These are phyloP conservation scores for Drosophila dives DNA, from an alignment of 2,888 invertebrate genomes.

Conservation along the genomic window DNA sequence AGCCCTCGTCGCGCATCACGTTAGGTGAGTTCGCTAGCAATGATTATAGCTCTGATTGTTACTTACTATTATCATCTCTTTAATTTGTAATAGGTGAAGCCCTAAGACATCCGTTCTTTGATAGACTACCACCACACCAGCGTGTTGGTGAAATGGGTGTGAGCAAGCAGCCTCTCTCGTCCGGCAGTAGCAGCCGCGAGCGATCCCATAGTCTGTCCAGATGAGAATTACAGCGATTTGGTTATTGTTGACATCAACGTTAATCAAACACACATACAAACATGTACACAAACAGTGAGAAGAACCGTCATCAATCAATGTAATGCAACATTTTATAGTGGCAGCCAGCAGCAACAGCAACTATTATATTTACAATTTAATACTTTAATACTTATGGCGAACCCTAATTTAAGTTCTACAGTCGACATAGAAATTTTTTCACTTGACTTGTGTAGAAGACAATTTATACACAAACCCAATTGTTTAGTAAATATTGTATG, in stretches of 20 bases:
- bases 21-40: conserved; percentile 86
- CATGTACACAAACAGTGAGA: conserved; percentile 50
- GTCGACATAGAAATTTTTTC: conserved; percentile 62
- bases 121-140: conserved; percentile 92
- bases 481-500: conserved; percentile 39
- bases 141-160: conserved; percentile 87
- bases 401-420: conserved; percentile 67
- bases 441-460: conserved; percentile 73
- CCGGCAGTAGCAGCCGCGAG: conserved; percentile 86
- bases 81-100: conserved; percentile 88
- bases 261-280: conserved; percentile 64
- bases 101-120: conserved; percentile 96
- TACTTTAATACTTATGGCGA: conserved; percentile 34
- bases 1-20: conserved; percentile 95
- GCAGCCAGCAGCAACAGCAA: conserved; percentile 29
- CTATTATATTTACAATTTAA: conserved; percentile 24
- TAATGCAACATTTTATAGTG: conserved; percentile 28
- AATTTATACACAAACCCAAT: conserved; percentile 59
- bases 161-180: conserved; percentile 79
- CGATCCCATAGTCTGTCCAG: conserved; percentile 87
- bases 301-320: conserved; percentile 46
- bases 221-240: conserved; percentile 86
- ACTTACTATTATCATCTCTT: not conserved
- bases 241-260: conserved; percentile 85
- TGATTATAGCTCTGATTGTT: not conserved